These are phyloP conservation scores for Campodea augens DNA, from an alignment of 1,140 invertebrate genomes.

Conservation along the genomic window DNA sequence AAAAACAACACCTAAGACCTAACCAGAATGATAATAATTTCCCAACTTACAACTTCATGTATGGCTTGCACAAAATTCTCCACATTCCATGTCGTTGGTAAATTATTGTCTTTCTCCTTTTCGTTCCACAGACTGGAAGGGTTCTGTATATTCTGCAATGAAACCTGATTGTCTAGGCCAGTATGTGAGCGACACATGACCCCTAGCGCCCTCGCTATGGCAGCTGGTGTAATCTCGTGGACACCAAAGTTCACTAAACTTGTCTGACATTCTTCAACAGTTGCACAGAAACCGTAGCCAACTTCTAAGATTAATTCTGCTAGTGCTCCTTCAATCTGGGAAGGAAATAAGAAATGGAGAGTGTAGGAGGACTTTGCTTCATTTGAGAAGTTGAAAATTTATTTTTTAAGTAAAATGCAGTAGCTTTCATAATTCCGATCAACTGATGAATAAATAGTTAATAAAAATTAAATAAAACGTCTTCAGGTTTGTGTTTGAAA, in stretches of 20 bases:
- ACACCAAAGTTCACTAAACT: slow-evolving; percentile 53
- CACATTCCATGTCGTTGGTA: slow-evolving; percentile 65
- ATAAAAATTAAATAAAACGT: slow-evolving; percentile 17
- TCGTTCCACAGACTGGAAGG: slow-evolving; percentile 20
- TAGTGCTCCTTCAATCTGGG: slow-evolving; percentile 41
- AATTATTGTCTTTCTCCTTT: slow-evolving; percentile 18
- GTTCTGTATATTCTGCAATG: slow-evolving; percentile 32
- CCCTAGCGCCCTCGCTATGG: slow-evolving; percentile 62
- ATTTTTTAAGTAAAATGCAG: slow-evolving; percentile 1
- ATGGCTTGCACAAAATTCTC: slow-evolving; percentile 79
- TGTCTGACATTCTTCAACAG: slow-evolving; percentile 71
- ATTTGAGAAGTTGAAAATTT: background rate
- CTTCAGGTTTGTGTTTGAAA: too few species aligned
- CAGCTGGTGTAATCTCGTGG: slow-evolving; percentile 51
- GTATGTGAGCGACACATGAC: slow-evolving; percentile 70
- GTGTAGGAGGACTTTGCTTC: background rate
- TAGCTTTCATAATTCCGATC: slow-evolving; percentile 1
- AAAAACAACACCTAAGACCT: too few species aligned
- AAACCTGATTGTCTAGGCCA: slow-evolving; percentile 43
- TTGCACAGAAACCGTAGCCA: slow-evolving; percentile 68
- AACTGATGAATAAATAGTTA: slow-evolving; percentile 4
- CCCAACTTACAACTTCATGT: slow-evolving; percentile 55
- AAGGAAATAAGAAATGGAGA: slow-evolving; percentile 10
- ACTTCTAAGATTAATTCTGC: slow-evolving; percentile 74
- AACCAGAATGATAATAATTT: too few species aligned